Evolutionary conservation across 2,888 invertebrate species (phyloP).

Genomic region (Heliconius hortense): DNA sequence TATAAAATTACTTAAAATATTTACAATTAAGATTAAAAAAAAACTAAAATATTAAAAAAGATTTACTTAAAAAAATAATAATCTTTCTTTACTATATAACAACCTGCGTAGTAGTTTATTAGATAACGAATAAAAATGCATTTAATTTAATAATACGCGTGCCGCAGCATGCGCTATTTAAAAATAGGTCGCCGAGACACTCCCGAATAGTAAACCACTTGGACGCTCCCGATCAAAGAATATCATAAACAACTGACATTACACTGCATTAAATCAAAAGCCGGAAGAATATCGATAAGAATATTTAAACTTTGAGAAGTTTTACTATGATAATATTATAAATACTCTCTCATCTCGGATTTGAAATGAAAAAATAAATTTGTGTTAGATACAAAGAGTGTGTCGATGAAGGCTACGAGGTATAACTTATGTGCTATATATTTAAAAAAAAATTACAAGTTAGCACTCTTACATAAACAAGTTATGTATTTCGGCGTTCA

Average conservation of each 20-base stretch:
- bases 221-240: slow-evolving; percentile 54
- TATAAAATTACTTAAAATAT: not conserved
- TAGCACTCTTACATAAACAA: too few species aligned
- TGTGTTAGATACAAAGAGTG: too few species aligned
- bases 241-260: slow-evolving; percentile 47
- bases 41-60: not conserved
- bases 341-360: too few species aligned
- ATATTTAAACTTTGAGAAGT: slow-evolving; percentile 26
- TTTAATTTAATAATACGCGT: slow-evolving; percentile 64
- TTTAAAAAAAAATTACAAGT: too few species aligned
- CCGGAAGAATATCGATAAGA: slow-evolving; percentile 39
- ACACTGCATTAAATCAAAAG: slow-evolving; percentile 41
- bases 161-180: slow-evolving; percentile 65
- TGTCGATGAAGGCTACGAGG: too few species aligned
- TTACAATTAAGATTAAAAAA: not conserved
- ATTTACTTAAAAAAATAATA: not conserved
- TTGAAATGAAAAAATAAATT: too few species aligned
- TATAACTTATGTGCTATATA: too few species aligned
- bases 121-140: slow-evolving; percentile 60
- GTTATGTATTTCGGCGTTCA: too few species aligned
- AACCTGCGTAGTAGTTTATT: not conserved
- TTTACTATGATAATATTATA: not conserved
- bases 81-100: too few species aligned
- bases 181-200: slow-evolving; percentile 73
- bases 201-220: slow-evolving; percentile 71